These are phyloP conservation scores for Macrotis lagotis DNA, from an alignment of 2,113 vertebrate genomes.

Conservation along the genomic window DNA sequence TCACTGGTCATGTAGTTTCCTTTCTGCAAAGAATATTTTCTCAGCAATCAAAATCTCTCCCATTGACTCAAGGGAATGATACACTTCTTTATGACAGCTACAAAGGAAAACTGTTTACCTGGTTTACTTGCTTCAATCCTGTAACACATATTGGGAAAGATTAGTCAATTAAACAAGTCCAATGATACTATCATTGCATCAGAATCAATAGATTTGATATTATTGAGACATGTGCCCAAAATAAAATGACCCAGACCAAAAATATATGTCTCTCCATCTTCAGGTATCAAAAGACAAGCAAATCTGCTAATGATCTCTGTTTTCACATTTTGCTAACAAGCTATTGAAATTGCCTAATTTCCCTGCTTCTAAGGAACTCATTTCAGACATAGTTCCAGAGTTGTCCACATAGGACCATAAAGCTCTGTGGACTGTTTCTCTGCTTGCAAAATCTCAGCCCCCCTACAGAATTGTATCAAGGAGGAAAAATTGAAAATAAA, in stretches of 20 bases:
- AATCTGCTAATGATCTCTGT: slow-evolving; percentile 36
- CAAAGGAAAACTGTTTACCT: slow-evolving; percentile 16
- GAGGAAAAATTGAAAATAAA: slow-evolving; percentile 65
- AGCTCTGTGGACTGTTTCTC: background rate
- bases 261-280: slow-evolving; percentile 51
- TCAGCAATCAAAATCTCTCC: background rate
- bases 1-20: background rate
- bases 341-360: slow-evolving; percentile 53
- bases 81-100: background rate
- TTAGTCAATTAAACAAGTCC: slow-evolving; percentile 40
- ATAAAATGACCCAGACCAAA: slow-evolving; percentile 40
- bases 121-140: slow-evolving; percentile 32
- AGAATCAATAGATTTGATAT: slow-evolving; percentile 35
- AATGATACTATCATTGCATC: slow-evolving; percentile 33
- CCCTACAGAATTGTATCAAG: slow-evolving; percentile 16
- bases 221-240: slow-evolving; percentile 37
- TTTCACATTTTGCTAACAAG: slow-evolving; percentile 58
- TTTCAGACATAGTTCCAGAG: background rate
- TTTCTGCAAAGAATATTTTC: background rate
- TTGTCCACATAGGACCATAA: background rate
- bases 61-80: background rate
- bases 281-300: slow-evolving; percentile 57
- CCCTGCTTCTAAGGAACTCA: slow-evolving; percentile 24
- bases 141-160: slow-evolving; percentile 47
- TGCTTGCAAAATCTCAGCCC: background rate